Evolutionary conservation across 2,797 vertebrate genomes (phyloP), one percentile per base, ranked within the genome.

Genomic region (Ambastaia sidthimunki): DNA sequence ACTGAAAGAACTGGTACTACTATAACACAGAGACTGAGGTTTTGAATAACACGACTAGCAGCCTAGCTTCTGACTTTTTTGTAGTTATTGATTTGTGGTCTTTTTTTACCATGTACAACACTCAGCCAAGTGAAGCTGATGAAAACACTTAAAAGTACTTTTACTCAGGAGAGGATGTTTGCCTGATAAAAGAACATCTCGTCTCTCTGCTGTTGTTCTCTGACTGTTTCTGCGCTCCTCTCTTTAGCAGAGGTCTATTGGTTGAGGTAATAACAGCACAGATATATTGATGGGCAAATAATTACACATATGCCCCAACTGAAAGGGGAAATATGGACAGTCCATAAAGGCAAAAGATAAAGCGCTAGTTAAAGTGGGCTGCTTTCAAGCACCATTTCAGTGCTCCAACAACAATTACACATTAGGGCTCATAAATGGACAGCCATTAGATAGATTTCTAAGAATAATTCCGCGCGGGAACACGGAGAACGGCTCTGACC

Each of bases 401-500:
- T 55, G 47, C 82, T 82, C 74, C 67, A 83, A 74, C 80, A 82
- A 70, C 79, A 67, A 70, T 73, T 73, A 76, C 63, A 72, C 78
- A 68, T 80, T 80, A 47, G 37, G 70, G 69, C 78, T 84, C 78
- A 65, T 81, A 84, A 84, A 69, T 54, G 80, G 67, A 74, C 60
- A 31, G 65, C 74, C 71, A 74, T 73, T 76, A 69, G 69, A 67
- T 72, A 59, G 63, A 82, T 75, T 68, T 69, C 15, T 37, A 70
- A 66, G 65, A 67, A 50, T 19, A 65, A 71, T 76, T 71, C 72
- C 37, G 72, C 31, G 62, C 65, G 60, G 41, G 60, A 76, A 82
- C 60, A 80, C 41, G 54, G 66, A 52, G 52, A 79, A 78, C 23
- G 41, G 66, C 55, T 89, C 85, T 91, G 65, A 83, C 88, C 85